These are phyloP conservation scores for Mechanitis messenoides DNA, from an alignment of 2,888 invertebrate genomes.

Conservation along the genomic window DNA sequence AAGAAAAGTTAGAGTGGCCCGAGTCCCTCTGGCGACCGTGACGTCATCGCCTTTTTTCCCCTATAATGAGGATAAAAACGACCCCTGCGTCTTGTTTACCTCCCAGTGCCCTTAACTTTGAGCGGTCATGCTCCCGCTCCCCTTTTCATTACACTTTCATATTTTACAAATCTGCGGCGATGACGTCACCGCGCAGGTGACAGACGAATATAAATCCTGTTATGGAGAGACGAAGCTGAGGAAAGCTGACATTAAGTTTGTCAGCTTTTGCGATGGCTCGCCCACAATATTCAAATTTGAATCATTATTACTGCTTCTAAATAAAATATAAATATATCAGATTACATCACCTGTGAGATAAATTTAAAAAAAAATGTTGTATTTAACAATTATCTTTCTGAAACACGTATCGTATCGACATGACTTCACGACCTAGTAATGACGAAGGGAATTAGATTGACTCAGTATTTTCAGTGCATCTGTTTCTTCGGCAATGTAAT, in stretches of 20 bases:
- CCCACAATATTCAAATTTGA: conserved; percentile 44
- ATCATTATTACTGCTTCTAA: not conserved
- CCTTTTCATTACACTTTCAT: conserved; percentile 10
- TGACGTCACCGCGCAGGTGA: conserved; percentile 47
- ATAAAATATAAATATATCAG: conserved; percentile 1
- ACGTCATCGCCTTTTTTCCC: conserved; percentile 51
- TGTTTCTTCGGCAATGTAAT: too few relatives aligned
- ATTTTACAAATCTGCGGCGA: conserved; percentile 30
- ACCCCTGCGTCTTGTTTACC: conserved; percentile 43
- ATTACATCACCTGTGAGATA: conserved; percentile 3
- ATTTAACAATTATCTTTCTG: too few relatives aligned
- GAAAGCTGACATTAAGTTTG: conserved; percentile 53
- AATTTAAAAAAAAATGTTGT: not conserved
- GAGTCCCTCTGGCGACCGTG: conserved; percentile 59
- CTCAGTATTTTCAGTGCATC: too few relatives aligned
- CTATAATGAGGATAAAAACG: conserved; percentile 40
- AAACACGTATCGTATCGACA: too few relatives aligned
- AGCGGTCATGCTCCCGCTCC: conserved; percentile 26
- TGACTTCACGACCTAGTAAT: not conserved
- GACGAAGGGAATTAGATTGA: too few relatives aligned
- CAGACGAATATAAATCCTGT: conserved; percentile 56
- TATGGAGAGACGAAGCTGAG: conserved; percentile 57
- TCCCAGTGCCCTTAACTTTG: conserved; percentile 24
- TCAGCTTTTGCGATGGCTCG: conserved; percentile 67
- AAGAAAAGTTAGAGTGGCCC: conserved; percentile 52